These are phyloP conservation scores for Centroberyx gerrardi DNA, from an alignment of 2,797 vertebrate genomes.

Conservation along the genomic window DNA sequence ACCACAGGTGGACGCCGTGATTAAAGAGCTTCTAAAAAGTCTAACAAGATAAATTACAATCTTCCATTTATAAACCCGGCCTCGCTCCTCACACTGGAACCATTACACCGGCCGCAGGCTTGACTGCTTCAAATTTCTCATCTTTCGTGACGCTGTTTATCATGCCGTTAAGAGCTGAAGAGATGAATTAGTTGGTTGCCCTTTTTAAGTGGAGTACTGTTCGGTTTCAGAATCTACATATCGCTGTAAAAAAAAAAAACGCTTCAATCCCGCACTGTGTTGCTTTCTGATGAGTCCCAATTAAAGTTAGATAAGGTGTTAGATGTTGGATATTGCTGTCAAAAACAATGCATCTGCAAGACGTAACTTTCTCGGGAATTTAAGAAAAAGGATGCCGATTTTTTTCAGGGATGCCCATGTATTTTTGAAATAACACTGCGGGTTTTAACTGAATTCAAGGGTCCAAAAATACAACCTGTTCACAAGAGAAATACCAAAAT, in stretches of 20 bases:
- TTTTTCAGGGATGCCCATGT: too few species aligned
- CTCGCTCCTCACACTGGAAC: slow-evolving; percentile 23
- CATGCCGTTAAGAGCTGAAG: slow-evolving; percentile 53
- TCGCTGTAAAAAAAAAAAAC: background rate
- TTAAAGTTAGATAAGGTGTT: background rate
- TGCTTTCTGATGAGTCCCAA: background rate
- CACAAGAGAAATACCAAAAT: background rate
- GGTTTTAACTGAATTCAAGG: slow-evolving; percentile 4
- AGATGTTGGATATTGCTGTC: background rate
- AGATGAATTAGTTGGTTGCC: slow-evolving; percentile 51
- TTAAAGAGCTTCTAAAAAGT: slow-evolving; percentile 51
- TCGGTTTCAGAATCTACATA: slow-evolving; percentile 33
- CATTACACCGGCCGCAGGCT: slow-evolving; percentile 16
- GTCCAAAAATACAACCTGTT: background rate
- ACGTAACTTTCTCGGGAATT: background rate
- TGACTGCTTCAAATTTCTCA: slow-evolving; percentile 27
- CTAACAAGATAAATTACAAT: slow-evolving; percentile 60
- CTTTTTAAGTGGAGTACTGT: slow-evolving; percentile 56
- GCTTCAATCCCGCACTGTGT: slow-evolving; percentile 14
- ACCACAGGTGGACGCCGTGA: slow-evolving; percentile 39
- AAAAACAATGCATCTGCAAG: background rate
- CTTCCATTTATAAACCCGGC: slow-evolving; percentile 61
- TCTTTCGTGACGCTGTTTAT: slow-evolving; percentile 48
- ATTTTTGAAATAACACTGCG: background rate
- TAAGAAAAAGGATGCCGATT: background rate